Conservation (phyloP, 1,140 invertebrate species). For the Drosophila watanabei region DNA sequence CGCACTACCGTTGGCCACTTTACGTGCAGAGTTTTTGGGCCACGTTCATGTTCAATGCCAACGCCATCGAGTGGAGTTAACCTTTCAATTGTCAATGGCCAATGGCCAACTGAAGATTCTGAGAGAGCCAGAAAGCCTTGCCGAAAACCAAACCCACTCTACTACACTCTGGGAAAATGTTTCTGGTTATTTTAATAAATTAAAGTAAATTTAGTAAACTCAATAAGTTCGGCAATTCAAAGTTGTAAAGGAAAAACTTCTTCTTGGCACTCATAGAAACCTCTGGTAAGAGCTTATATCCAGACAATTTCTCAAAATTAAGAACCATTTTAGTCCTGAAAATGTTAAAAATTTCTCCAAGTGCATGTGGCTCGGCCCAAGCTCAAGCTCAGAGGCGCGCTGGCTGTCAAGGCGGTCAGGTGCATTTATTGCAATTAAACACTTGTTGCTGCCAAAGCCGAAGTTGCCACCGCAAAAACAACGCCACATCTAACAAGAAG, state of each 20-base stretch:
- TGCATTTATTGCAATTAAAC: constrained; percentile 85
- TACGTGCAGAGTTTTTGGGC: constrained; percentile 28
- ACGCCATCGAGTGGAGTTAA: constrained; percentile 15
- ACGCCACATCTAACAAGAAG: constrained; percentile 72
- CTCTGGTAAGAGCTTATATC: fast-evolving
- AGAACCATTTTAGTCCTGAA: background rate
- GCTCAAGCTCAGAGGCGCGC: constrained; percentile 56
- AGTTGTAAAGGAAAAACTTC: background rate
- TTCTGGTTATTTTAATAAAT: background rate
- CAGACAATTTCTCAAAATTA: background rate
- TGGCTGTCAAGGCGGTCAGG: constrained; percentile 72
- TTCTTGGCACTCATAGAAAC: no score
- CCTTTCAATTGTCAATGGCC: constrained; percentile 36
- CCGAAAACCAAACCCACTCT: constrained; percentile 32
- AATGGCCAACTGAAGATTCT: constrained; percentile 36
- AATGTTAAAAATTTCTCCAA: background rate
- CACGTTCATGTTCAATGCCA: constrained; percentile 52
- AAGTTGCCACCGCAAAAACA: constrained; percentile 58
- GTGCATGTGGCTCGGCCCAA: constrained; percentile 7
- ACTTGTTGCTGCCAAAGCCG: constrained; percentile 72
- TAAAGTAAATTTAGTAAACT: background rate
- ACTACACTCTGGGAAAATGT: background rate
- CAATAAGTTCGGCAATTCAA: background rate
- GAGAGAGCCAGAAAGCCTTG: constrained; percentile 57
- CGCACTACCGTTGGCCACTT: constrained; percentile 7